Conservation (phyloP, 2,113 vertebrate genomes). For the Ctenomys sociabilis region DNA sequence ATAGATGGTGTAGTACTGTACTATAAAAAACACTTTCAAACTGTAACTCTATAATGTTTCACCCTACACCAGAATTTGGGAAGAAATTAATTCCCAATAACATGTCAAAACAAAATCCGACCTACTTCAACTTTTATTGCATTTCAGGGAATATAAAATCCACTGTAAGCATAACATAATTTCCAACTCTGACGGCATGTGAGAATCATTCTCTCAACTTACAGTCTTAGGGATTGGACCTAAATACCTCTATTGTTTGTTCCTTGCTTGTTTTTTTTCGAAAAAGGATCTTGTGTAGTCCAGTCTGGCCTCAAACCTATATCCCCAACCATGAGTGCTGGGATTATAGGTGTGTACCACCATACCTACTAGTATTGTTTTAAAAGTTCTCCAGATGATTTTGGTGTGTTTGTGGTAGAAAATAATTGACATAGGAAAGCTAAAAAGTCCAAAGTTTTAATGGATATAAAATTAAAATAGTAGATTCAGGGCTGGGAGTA, state of each 20-base stretch:
- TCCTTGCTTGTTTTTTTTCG: neutral
- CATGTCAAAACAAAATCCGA: neutral
- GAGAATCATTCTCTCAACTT: neutral
- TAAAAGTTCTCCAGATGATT: neutral
- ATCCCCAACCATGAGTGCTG: neutral
- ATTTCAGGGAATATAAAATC: neutral
- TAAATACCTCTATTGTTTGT: neutral
- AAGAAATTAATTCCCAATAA: neutral
- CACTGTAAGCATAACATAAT: neutral
- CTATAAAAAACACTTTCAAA: neutral
- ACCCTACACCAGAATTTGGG: slow-evolving; percentile 2
- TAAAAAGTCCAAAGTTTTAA: neutral
- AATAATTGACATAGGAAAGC: neutral
- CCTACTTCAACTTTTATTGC: neutral
- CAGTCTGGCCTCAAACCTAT: neutral
- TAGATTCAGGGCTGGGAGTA: neutral
- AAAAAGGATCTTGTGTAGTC: neutral
- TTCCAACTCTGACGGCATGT: neutral
- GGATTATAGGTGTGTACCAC: neutral
- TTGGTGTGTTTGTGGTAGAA: neutral
- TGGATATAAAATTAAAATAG: neutral
- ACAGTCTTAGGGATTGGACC: neutral
- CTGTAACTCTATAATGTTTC: neutral
- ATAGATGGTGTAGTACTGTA: neutral
- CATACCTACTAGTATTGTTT: neutral